Evolutionary conservation across 2,113 vertebrate genomes (phyloP), one percentile per base, ranked within the genome.

Genomic region (Equus quagga): DNA sequence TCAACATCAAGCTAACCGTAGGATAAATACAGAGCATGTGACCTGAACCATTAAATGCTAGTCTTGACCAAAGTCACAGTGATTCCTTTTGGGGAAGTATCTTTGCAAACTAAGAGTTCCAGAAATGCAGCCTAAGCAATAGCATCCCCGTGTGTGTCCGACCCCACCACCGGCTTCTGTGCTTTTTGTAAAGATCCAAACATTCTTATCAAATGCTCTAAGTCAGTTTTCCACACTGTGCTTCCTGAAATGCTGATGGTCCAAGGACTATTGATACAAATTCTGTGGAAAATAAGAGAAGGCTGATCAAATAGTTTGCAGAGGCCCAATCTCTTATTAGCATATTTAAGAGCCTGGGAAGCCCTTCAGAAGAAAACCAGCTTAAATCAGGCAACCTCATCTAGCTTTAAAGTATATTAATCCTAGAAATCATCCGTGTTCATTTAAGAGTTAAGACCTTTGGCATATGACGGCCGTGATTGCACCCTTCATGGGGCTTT

Each of bases 401-500:
- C 9, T 31, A 73, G 70, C 26, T 58, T n/a, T 60, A 64, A 56
- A n/a, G 15, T 5, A 3, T 17, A 12, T 10, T 58, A 24, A 64
- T 31, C 83, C 70, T 56, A 12, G 56, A 51, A 9, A 51, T 15
- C 78, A n/a, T 10, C 49, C 13, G 17, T 4, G 72, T 4, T 58
- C 80, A 23, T 44, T 13, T 11, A 5, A 64, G 82, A 67, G 56
- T 56, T 24, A n/a, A 60, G 69, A 33, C 17, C 15, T 11, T 17
- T 6, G 24, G 58, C 15, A 4, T 17, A 14, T 19, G 85, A 24
- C 3, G 80, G 28, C 31, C 46, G 1, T 0, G 11, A 18, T 2
- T 26, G 33, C 12, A 0, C 23, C 1, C 21, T 11, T 46, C 9
- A 17, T 8, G 0, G 3, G 64, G 26, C n/a, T 44, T 69, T 36